A percentile compares a stretch with the other conserved stretches of the same genome.
Conservation (phyloP, 2,888 invertebrate species). For the Stratiomys singularior region DNA sequence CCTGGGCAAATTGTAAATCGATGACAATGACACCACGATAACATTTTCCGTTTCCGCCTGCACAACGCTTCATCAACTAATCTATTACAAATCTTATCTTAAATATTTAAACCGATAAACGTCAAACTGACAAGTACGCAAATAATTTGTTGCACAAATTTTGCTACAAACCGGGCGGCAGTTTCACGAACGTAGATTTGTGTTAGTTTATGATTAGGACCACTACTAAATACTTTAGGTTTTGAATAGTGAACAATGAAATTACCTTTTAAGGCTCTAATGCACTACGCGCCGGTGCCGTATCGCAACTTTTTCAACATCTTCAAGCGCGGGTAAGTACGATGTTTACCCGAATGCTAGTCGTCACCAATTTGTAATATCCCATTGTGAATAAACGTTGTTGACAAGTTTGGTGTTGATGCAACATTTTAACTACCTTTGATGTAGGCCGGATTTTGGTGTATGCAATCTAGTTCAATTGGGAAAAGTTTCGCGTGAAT, state of each 20-base stretch:
- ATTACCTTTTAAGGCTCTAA: background rate
- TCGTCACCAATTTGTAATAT: background rate
- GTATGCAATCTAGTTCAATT: constrained; percentile 63
- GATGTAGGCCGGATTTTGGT: constrained; percentile 56
- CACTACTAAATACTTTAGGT: too few relatives aligned
- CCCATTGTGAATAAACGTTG: background rate
- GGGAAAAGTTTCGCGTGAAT: constrained; percentile 71
- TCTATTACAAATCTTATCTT: too few relatives aligned
- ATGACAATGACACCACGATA: too few relatives aligned
- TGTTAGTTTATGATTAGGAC: background rate
- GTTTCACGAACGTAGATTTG: background rate
- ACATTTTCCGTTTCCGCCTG: too few relatives aligned
- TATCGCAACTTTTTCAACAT: background rate
- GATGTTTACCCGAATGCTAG: background rate
- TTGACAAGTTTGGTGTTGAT: background rate
- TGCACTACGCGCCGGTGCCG: background rate
- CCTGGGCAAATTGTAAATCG: too few relatives aligned
- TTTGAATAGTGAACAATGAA: background rate
- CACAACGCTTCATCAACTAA: too few relatives aligned
- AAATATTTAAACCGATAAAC: too few relatives aligned
- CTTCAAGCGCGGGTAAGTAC: background rate
- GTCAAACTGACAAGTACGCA: background rate
- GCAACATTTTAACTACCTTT: background rate
- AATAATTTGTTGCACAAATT: background rate
- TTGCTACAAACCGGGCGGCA: background rate